Conservation (phyloP, 2,797 vertebrate species). For the Coluber constrictor region DNA sequence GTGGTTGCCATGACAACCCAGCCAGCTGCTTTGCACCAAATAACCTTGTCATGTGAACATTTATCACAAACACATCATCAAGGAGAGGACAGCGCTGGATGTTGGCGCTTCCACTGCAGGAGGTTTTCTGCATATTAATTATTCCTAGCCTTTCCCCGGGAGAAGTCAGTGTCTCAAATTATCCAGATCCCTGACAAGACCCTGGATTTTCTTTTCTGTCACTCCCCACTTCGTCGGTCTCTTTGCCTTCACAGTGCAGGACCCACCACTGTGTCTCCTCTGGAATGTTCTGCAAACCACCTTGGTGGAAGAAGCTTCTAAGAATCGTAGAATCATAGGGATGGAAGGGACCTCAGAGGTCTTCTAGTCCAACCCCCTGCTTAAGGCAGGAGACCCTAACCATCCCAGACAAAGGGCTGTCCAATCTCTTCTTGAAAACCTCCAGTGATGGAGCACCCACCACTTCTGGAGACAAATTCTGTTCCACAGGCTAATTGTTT, state of each 20-base stretch:
- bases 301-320: not conserved
- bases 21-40: conserved; percentile 76
- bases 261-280: not conserved
- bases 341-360: not conserved
- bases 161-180: conserved; percentile 71
- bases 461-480: no score
- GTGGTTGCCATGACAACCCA: conserved; percentile 77
- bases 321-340: not conserved
- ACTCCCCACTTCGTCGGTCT: conserved; percentile 55
- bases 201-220: not conserved
- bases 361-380: not conserved
- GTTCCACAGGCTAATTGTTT: no score
- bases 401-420: no score
- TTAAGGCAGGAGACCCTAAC: not conserved
- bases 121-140: conserved; percentile 76
- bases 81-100: conserved; percentile 66
- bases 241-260: not conserved
- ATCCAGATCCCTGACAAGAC: conserved; percentile 47
- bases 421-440: no score
- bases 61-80: conserved; percentile 76
- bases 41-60: conserved; percentile 80
- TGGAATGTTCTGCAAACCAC: not conserved
- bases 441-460: no score
- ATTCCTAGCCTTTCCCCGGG: conserved; percentile 68
- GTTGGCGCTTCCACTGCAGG: conserved; percentile 72